A percentile compares a stretch with the other conserved stretches of the same genome.
These are phyloP conservation scores for Emydura subglobosa DNA, from an alignment of 2,113 vertebrate species.

Conservation along the genomic window DNA sequence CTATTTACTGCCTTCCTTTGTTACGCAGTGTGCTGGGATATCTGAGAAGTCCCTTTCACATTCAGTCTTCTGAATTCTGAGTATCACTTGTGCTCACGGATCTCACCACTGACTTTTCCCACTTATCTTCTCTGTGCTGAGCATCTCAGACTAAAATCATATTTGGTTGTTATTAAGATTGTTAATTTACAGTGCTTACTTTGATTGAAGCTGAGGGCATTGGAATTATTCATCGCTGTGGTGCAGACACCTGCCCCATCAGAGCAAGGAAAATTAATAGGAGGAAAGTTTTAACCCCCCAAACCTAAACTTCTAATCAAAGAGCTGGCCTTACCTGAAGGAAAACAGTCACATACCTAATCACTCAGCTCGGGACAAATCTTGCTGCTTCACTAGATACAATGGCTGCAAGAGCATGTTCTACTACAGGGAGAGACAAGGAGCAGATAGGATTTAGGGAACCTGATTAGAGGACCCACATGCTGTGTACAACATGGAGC, in stretches of 20 bases:
- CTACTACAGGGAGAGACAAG: background rate
- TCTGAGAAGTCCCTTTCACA: conserved; percentile 35
- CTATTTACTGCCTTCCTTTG: background rate
- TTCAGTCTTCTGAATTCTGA: background rate
- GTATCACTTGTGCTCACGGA: background rate
- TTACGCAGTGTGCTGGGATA: background rate
- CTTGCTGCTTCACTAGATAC: background rate
- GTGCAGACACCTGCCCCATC: background rate
- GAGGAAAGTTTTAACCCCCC: background rate
- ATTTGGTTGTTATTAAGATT: background rate
- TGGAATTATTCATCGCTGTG: background rate
- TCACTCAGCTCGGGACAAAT: background rate
- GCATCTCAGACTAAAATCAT: background rate
- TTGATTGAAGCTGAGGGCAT: background rate
- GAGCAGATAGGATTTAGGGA: background rate
- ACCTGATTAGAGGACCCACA: background rate
- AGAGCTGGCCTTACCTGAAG: background rate
- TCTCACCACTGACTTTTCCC: background rate
- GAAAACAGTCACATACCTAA: background rate
- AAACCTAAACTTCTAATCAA: background rate
- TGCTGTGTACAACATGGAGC: fast-evolving
- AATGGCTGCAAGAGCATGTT: background rate
- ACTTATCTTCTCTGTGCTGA: background rate
- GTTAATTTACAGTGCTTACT: background rate
- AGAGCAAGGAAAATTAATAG: background rate